Evolutionary conservation across 1,140 invertebrate genomes (phyloP), one percentile per base, ranked within the genome.

Genomic region (Pygmarrhopalites habei): DNA sequence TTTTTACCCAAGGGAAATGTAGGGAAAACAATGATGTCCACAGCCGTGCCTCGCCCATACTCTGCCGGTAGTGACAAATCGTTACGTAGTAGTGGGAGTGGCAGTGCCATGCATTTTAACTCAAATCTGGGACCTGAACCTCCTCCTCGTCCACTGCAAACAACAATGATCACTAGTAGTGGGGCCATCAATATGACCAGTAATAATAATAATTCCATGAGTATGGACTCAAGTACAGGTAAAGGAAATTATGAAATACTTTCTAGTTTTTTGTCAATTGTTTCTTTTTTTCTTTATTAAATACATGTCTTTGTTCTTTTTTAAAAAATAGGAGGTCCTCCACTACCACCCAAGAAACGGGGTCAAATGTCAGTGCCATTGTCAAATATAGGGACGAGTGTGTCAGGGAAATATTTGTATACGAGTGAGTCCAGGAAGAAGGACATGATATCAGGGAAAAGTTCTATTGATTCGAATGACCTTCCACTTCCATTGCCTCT

Each of bases 271-370:
- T n/a, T n/a, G 32, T 35, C 32, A 35, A 35, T 15, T 7, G 32
- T 35, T 5, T 35, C 32, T 35, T 35, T 15, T n/a, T 35, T 35
- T 15, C 32, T 35, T 15, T 7, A 35, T 7, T 35, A 35, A 41
- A 28, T 58, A 15, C 23, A 25, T 25, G 17, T 55, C 55, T 26
- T 30, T 53, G 25, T 35, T 49, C 14, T 58, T 66, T 1, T n/a
- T n/a, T n/a, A n/a, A n/a, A n/a, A n/a, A n/a, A n/a, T n/a, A n/a
- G n/a, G n/a, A n/a, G n/a, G 63, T 71, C 7, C 89, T 1, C 89
- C 89, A 12, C 89, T 92, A 60, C 89, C 89, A 2, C 89, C 89
- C 0, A 92, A 92, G 74, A 89, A 90, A 72, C 81, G 86, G n/a
- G n/a, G n/a, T n/a, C n/a, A 47, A 39, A 57, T 14, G 32, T 66